Conservation (phyloP, 1,140 invertebrate species). For the Psilanteris sp. region DNA sequence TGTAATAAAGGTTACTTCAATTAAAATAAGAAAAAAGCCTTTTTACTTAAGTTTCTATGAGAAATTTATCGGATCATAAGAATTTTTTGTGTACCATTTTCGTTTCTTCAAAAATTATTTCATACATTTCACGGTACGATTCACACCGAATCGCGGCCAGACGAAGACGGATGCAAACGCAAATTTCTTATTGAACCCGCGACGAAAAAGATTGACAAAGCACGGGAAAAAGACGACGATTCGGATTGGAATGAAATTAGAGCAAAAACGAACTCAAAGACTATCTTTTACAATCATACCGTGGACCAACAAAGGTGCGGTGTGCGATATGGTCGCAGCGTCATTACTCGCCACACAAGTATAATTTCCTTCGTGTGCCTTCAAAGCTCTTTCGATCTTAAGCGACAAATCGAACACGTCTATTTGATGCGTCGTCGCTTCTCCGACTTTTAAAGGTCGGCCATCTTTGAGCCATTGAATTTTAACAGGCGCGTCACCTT, state of each 20-base stretch:
- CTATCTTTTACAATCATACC: conserved; percentile 71
- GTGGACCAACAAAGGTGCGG: conserved; percentile 79
- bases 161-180: too few relatives aligned
- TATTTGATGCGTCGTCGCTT: conserved; percentile 74
- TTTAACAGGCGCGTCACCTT: conserved; percentile 85
- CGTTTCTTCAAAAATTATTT: too few relatives aligned
- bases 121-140: too few relatives aligned
- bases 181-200: too few relatives aligned
- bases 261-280: conserved; percentile 12
- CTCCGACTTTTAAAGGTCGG: conserved; percentile 68
- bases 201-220: conserved; percentile 24
- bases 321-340: conserved; percentile 84
- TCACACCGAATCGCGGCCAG: too few relatives aligned
- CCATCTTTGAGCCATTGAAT: conserved; percentile 85
- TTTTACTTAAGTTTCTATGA: too few relatives aligned
- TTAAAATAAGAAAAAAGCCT: conserved; percentile 4
- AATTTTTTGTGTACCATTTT: too few relatives aligned
- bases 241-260: conserved; percentile 9
- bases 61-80: too few relatives aligned
- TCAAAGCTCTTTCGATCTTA: conserved; percentile 76
- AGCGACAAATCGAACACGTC: conserved; percentile 79
- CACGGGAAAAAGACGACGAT: conserved; percentile 15
- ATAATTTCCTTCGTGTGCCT: conserved; percentile 92
- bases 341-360: conserved; percentile 93
- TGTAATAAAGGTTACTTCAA: too few relatives aligned